Evolutionary conservation across 2,888 invertebrate species (phyloP), one percentile per base, ranked within the genome.

Genomic region (Ischnura elegans): DNA sequence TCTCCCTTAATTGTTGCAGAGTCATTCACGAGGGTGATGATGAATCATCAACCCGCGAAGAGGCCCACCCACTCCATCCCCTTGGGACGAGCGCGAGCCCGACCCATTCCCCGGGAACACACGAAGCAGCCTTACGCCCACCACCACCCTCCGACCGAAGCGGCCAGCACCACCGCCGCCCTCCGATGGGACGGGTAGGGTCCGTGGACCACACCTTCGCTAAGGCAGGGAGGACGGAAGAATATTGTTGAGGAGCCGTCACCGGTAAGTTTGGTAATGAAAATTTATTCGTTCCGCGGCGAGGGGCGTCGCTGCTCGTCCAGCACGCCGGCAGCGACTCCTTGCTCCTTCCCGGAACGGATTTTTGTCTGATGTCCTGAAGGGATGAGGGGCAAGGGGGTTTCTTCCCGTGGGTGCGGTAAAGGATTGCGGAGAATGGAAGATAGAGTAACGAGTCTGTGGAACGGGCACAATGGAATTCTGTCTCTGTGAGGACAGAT

Each of bases 181-280:
- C 25, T 19, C n/a, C n/a, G n/a, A n/a, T n/a, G n/a, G n/a, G n/a
- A n/a, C n/a, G n/a, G n/a, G n/a, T n/a, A 46, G 47, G 87, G 46
- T 36, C 51, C n/a, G n/a, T n/a, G n/a, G 55, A 55, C 87, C 87
- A 87, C 87, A 55, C 87, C 87, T 87, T 51, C 13, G 13, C 19
- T 13, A 19, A 36, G 42, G 42, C 19, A 85, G 46, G 86, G n/a
- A 42, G 86, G 43, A 86, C 86, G 86, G 29, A 5, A 36, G 76
- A 76, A 76, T 76, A 76, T 76, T 76, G 76, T 76, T n/a, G 76
- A 76, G 76, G 76, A 76, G 43, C 86, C 86, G 86, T 86, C 86
- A 86, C 86, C 36, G 45, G 86, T 46, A n/a, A 86, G 86, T 86
- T 86, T 86, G 46, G 87, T 87, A 87, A 87, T 87, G 87, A 87